These are phyloP conservation scores for Microchrysa polita DNA, from an alignment of 2,888 invertebrate species.

Conservation along the genomic window DNA sequence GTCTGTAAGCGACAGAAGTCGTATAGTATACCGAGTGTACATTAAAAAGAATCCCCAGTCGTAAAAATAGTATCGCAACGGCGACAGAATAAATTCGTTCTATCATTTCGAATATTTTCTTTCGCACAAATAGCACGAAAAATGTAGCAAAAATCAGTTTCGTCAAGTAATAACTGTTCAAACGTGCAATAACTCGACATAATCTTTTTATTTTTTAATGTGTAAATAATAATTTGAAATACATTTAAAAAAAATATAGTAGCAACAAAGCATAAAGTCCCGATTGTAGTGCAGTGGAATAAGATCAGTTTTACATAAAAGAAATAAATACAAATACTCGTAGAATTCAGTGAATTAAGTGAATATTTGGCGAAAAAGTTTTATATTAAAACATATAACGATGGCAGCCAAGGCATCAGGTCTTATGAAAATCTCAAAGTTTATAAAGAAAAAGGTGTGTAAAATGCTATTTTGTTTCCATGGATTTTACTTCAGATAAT, in stretches of 20 bases:
- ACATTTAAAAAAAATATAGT: slow-evolving; percentile 4
- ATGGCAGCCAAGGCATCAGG: slow-evolving; percentile 62
- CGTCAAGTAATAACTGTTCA: not conserved
- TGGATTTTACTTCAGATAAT: no score
- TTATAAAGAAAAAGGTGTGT: slow-evolving; percentile 63
- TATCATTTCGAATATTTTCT: not conserved
- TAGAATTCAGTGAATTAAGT: slow-evolving; percentile 18
- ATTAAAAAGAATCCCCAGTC: no score
- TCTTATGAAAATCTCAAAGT: slow-evolving; percentile 63
- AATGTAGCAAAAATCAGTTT: slow-evolving; percentile 27
- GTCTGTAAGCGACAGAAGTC: not conserved
- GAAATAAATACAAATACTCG: not conserved
- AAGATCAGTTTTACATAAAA: no score
- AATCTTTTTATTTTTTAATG: no score
- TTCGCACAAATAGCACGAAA: slow-evolving; percentile 6
- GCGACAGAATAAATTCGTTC: not conserved
- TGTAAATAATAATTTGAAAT: not conserved
- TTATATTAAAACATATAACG: slow-evolving; percentile 34
- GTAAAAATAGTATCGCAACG: not conserved
- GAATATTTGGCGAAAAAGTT: not conserved
- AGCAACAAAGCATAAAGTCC: not conserved
- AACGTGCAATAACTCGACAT: slow-evolving; percentile 13
- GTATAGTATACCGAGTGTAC: no score
- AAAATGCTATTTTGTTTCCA: no score
- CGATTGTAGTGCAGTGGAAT: no score